Percentiles rank a stretch among this genome's conserved stretches.
Conservation (phyloP, 1,140 invertebrate genomes). For the Contarinia nasturtii region DNA sequence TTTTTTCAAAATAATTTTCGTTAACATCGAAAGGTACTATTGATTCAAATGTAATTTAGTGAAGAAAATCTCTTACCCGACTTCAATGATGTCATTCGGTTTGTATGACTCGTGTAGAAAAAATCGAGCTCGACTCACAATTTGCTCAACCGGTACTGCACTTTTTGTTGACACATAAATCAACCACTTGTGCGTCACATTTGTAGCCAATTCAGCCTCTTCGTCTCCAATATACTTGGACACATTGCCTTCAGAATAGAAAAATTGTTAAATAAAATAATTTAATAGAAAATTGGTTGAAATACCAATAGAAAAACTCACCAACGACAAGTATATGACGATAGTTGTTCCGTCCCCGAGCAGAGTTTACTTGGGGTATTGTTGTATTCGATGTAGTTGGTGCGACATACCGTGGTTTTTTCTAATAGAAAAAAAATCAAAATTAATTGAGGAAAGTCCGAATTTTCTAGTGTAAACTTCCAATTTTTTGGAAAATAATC, state of each 20-base stretch:
- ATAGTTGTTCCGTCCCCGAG: conserved; percentile 17
- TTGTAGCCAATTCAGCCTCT: conserved; percentile 31
- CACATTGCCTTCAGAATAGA: conserved; percentile 59
- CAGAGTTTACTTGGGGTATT: conserved; percentile 9
- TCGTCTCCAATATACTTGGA: conserved; percentile 61
- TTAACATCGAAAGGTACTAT: too few species aligned
- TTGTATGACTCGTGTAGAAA: conserved; percentile 70
- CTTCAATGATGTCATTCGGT: conserved; percentile 69
- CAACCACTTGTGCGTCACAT: conserved; percentile 77
- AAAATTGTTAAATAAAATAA: neutral
- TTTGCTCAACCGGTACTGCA: conserved; percentile 33
- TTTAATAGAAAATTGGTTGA: too few species aligned
- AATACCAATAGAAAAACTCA: too few species aligned
- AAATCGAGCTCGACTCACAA: conserved; percentile 58
- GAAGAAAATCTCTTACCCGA: too few species aligned
- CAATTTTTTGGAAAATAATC: too few species aligned
- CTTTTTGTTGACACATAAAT: conserved; percentile 51
- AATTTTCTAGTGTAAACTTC: too few species aligned
- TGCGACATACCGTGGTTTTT: conserved; percentile 20
- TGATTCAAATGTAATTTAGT: too few species aligned
- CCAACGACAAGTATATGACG: conserved; percentile 9
- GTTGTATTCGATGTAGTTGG: conserved; percentile 9
- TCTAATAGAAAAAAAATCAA: conserved; percentile 10
- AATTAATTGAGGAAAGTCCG: too few species aligned
- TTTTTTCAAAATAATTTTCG: too few species aligned